Percentiles rank a stretch among this genome's conserved stretches.
These are phyloP conservation scores for Setophaga coronata DNA, from an alignment of 2,113 vertebrate species.

Conservation along the genomic window DNA sequence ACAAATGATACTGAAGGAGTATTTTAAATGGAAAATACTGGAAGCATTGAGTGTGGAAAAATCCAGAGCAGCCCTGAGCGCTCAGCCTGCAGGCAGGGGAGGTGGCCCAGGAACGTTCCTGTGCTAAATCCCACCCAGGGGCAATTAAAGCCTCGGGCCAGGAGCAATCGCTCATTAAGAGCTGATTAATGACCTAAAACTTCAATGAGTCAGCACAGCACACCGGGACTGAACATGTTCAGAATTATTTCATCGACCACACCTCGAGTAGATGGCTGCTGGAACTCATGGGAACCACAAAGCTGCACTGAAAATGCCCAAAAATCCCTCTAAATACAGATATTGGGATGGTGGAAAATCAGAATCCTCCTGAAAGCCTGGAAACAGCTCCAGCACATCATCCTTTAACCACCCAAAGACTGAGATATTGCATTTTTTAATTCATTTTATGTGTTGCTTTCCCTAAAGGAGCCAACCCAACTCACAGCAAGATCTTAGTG, in stretches of 20 bases:
- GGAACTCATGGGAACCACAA: background rate
- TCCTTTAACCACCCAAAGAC: background rate
- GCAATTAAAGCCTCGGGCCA: background rate
- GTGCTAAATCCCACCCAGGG: background rate
- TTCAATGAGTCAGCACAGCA: background rate
- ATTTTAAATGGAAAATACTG: background rate
- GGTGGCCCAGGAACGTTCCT: background rate
- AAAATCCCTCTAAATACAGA: background rate
- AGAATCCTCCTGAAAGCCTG: background rate
- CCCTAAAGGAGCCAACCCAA: background rate
- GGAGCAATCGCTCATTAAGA: background rate
- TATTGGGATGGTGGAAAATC: background rate
- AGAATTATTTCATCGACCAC: background rate
- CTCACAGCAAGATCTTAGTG: background rate
- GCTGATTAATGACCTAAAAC: background rate
- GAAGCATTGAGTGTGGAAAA: background rate
- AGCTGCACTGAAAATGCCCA: background rate
- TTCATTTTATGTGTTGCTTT: background rate
- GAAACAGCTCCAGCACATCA: background rate
- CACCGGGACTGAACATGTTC: fast-evolving
- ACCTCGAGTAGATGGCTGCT: background rate
- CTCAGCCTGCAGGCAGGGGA: background rate
- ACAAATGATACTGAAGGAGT: background rate
- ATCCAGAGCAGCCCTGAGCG: fast-evolving
- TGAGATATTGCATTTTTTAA: background rate